phyloP scores from a whole-genome alignment of 1,140 invertebrate genomes.

The Drosophila nigromelanica region DNA sequence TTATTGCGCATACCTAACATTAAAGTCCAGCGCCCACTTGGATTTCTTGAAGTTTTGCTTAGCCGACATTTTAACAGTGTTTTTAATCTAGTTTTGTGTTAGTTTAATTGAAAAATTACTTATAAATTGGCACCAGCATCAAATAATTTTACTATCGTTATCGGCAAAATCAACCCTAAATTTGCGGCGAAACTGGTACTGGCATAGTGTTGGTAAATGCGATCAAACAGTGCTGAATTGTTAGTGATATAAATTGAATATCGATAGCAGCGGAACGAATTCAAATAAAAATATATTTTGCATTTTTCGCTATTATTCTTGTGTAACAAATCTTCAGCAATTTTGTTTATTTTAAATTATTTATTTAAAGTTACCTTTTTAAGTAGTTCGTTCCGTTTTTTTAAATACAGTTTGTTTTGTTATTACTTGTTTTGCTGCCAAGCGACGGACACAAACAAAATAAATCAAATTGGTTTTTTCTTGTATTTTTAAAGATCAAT shows the following conservation, averaged over 20 bases:
- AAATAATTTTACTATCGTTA: slow-evolving; percentile 33
- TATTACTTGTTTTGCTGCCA: slow-evolving; percentile 52
- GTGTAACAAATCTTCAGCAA: slow-evolving; percentile 27
- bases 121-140: slow-evolving; percentile 42
- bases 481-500: slow-evolving; percentile 76
- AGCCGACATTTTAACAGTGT: slow-evolving; percentile 62
- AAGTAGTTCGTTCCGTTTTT: slow-evolving; percentile 66
- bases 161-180: slow-evolving; percentile 31
- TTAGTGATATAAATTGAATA: neutral
- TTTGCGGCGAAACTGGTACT: neutral
- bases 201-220: slow-evolving; percentile 12
- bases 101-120: slow-evolving; percentile 54
- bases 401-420: slow-evolving; percentile 5
- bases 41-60: slow-evolving; percentile 75
- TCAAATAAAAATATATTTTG: neutral
- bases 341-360: slow-evolving; percentile 54
- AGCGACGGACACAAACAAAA: slow-evolving; percentile 70
- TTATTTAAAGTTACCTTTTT: slow-evolving; percentile 75
- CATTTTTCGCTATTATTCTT: neutral
- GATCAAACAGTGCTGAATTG: neutral
- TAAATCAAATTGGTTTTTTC: slow-evolving; percentile 69
- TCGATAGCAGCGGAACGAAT: neutral
- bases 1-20: slow-evolving; percentile 50
- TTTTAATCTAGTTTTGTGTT: slow-evolving; percentile 31
- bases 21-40: slow-evolving; percentile 81